Evolutionary conservation across 2,888 invertebrate genomes (phyloP).

Genomic region (Strigamia transsilvanica): DNA sequence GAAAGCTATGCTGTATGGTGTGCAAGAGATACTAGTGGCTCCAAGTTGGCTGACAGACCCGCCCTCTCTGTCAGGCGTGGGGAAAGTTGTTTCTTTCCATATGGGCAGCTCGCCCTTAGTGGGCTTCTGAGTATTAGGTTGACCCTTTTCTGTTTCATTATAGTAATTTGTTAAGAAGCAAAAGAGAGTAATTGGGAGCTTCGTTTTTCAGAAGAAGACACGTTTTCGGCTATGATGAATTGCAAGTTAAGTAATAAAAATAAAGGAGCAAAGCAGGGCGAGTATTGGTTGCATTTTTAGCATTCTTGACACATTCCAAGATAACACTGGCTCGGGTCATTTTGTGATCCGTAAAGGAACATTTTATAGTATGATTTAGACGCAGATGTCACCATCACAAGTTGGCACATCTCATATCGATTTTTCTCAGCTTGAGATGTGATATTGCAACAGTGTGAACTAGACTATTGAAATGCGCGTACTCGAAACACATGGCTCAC

Average conservation of each 20-base stretch:
- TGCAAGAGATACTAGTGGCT: constrained; percentile 29
- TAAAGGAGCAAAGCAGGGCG: not conserved
- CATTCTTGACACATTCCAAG: not conserved
- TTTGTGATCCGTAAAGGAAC: constrained; percentile 1
- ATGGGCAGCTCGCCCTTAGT: constrained; percentile 18
- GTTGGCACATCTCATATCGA: not conserved
- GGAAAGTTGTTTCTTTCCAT: constrained; percentile 36
- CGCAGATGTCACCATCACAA: not conserved
- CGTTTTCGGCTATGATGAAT: not conserved
- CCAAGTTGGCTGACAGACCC: constrained; percentile 28
- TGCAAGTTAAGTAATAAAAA: constrained; percentile 6
- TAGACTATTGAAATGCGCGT: constrained; percentile 20
- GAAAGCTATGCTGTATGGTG: not conserved
- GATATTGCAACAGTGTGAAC: constrained; percentile 39
- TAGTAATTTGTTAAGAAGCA: constrained; percentile 18
- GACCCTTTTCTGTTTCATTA: constrained; percentile 22
- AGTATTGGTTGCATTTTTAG: not conserved
- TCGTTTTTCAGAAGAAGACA: not conserved
- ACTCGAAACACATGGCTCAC: constrained; percentile 24
- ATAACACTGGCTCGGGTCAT: not conserved
- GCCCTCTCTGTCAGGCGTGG: constrained; percentile 8
- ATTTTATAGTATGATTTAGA: not conserved
- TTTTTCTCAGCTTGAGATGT: not conserved
- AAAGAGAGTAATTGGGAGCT: constrained; percentile 34
- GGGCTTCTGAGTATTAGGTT: constrained; percentile 16